Conservation (phyloP, 2,888 invertebrate genomes). For the Xanthia icteritia region DNA sequence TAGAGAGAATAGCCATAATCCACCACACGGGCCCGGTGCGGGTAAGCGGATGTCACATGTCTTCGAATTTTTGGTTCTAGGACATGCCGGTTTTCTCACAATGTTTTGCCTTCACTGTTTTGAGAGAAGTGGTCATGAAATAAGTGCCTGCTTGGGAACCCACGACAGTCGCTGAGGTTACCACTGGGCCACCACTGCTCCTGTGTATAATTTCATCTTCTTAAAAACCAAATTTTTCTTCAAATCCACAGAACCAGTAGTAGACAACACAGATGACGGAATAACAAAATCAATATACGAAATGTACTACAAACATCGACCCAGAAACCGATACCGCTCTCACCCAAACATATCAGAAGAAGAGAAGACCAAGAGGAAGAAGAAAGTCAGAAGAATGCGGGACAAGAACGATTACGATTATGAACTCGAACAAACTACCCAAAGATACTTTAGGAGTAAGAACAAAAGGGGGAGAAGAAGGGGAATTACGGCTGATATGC, state of each 20-base stretch:
- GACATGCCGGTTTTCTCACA: no score
- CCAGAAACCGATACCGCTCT: slow-evolving; percentile 15
- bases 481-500: slow-evolving; percentile 45
- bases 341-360: slow-evolving; percentile 49
- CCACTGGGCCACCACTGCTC: no score
- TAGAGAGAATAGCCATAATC: no score
- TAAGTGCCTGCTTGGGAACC: no score
- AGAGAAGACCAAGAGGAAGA: slow-evolving; percentile 38
- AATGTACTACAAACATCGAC: slow-evolving; percentile 81
- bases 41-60: no score
- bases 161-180: no score
- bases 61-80: no score
- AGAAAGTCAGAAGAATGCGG: slow-evolving; percentile 55
- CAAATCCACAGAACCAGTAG: slow-evolving; percentile 52
- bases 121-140: no score
- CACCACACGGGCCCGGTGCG: no score
- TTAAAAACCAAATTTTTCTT: background rate
- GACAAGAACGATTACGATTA: slow-evolving; percentile 58
- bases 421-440: slow-evolving; percentile 43
- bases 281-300: slow-evolving; percentile 86
- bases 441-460: slow-evolving; percentile 27
- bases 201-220: no score
- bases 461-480: slow-evolving; percentile 31
- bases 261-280: slow-evolving; percentile 78
- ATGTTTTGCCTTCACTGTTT: no score